Percentiles rank a stretch among this genome's conserved stretches.
These are phyloP conservation scores for Heterotilapia buettikoferi DNA, from an alignment of 2,113 vertebrate genomes.

Conservation along the genomic window DNA sequence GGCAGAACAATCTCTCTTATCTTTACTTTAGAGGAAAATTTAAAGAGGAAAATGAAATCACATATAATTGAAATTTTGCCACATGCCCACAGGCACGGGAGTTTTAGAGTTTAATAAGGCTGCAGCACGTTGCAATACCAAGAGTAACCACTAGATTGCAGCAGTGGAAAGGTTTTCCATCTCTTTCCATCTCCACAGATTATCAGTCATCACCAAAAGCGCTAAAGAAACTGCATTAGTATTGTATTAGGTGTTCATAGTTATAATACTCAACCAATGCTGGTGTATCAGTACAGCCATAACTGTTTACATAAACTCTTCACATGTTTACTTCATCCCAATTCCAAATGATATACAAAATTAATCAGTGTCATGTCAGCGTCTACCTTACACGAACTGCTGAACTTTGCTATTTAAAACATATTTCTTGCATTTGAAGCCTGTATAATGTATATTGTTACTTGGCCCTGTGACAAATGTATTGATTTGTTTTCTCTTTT, in stretches of 20 bases:
- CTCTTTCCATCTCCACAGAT: too few relatives aligned
- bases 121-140: too few relatives aligned
- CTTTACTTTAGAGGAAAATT: too few relatives aligned
- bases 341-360: neutral
- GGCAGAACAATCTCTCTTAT: too few relatives aligned
- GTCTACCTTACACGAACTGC: neutral
- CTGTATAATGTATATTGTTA: neutral
- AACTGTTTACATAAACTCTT: neutral
- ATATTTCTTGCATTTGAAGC: neutral
- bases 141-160: too few relatives aligned
- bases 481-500: neutral
- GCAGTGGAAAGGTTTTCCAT: too few relatives aligned
- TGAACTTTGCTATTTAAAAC: neutral
- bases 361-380: neutral
- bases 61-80: too few relatives aligned
- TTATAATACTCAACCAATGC: neutral
- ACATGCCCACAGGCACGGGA: too few relatives aligned
- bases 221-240: too few relatives aligned
- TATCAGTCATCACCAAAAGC: too few relatives aligned
- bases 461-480: neutral
- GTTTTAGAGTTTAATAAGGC: too few relatives aligned
- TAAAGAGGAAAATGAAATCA: too few relatives aligned
- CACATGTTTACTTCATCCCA: neutral
- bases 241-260: neutral
- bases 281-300: neutral